Conservation (phyloP, 2,113 vertebrate genomes). For the Sinocyclocheilus anophthalmus region DNA sequence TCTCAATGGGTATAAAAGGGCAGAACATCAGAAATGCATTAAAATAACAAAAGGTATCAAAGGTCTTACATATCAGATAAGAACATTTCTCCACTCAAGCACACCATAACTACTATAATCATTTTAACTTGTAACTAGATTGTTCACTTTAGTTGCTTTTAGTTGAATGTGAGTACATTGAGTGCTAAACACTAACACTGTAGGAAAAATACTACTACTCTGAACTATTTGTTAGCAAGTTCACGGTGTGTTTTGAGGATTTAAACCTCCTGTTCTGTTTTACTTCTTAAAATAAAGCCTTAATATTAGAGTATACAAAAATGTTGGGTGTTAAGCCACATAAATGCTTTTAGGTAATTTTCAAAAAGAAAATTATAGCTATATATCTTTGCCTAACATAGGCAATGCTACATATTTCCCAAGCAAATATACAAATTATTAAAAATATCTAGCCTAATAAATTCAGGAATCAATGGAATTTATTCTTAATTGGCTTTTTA, state of each 20-base stretch:
- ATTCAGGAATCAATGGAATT: not conserved
- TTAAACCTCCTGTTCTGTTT: not conserved
- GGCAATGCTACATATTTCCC: not conserved
- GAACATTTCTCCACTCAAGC: conserved; percentile 13
- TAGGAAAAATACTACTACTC: not conserved
- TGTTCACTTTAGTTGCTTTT: conserved; percentile 4
- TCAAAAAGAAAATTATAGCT: not conserved
- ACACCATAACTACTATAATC: not conserved
- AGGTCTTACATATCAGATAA: conserved; percentile 28
- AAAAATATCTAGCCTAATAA: not conserved
- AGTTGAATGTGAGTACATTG: not conserved
- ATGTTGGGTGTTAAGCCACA: not conserved
- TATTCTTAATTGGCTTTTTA: not conserved
- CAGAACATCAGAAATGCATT: conserved; percentile 23
- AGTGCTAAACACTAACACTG: conserved; percentile 14
- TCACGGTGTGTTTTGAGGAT: not conserved
- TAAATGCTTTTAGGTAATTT: not conserved
- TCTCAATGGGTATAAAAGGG: conserved; percentile 14
- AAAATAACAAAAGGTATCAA: not conserved
- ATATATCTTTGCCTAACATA: not conserved
- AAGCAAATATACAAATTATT: not conserved
- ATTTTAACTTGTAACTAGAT: not conserved
- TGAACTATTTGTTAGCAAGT: not conserved
- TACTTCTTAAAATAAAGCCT: conserved; percentile 2
- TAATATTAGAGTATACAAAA: not conserved